A percentile compares a stretch with the other conserved stretches of the same genome.
These are phyloP conservation scores for Diceros bicornis DNA, from an alignment of 2,797 vertebrate genomes.

Conservation along the genomic window DNA sequence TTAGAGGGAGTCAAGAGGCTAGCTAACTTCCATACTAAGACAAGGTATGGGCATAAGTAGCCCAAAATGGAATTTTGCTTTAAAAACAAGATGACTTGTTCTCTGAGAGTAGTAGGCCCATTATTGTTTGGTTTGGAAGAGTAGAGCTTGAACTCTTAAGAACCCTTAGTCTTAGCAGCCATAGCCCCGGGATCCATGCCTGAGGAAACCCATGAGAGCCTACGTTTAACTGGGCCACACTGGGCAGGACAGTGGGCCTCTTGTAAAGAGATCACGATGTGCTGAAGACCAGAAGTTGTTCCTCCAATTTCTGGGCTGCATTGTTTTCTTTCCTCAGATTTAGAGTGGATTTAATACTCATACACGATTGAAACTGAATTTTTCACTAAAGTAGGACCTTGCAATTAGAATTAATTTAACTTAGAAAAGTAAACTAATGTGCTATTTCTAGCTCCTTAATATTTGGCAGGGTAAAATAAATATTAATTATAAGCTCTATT, in stretches of 20 bases:
- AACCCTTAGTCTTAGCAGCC: neutral
- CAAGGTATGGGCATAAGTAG: neutral
- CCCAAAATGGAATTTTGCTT: neutral
- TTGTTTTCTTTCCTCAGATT: neutral
- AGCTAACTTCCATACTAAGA: neutral
- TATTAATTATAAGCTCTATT: neutral
- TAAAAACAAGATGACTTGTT: neutral
- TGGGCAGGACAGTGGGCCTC: fast-evolving
- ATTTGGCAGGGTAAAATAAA: neutral
- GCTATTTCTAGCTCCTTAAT: neutral
- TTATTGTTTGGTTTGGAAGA: neutral
- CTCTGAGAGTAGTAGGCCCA: neutral
- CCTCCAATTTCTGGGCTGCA: neutral
- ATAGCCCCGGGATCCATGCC: neutral
- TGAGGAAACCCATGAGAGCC: neutral
- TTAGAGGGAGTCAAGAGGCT: neutral
- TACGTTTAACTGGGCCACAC: fast-evolving
- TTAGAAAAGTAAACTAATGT: neutral
- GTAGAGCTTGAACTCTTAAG: neutral
- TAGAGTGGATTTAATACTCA: neutral
- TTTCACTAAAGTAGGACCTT: neutral
- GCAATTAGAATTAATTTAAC: neutral
- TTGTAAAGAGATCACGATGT: too few relatives aligned
- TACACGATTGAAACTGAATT: neutral
- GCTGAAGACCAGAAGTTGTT: neutral